Evolutionary conservation across 2,888 invertebrate genomes (phyloP), one percentile per base, ranked within the genome.

Genomic region (Tetragonula carbonaria): DNA sequence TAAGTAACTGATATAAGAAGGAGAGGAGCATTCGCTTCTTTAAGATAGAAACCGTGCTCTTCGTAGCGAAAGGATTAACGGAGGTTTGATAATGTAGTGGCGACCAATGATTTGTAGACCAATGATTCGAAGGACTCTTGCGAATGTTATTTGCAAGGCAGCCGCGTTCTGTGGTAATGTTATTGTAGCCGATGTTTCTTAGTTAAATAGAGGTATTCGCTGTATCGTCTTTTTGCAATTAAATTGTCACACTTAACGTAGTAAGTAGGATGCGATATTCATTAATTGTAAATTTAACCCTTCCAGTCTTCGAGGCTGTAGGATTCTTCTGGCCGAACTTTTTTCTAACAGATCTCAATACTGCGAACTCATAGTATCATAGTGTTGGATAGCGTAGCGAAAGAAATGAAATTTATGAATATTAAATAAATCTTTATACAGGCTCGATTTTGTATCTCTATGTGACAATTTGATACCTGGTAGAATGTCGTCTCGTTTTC

Each of bases 161-260:
- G 67, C 77, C 83, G 77, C 84, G 83, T 83, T 73, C 51, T 65
- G 72, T 51, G 82, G 71, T 51, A 75, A 83, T 72, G 76, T 83
- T 72, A 83, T 73, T 73, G 83, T 83, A 83, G 83, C 83, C 84
- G 67, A 83, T 83, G 83, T 83, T 83, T 83, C 83, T 83, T 83
- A 83, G 84, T 77, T 83, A 75, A 82, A 82, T 82, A 83, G 83
- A 83, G 67, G 77, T 83, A 73, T 83, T 83, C 76, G 84, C 83
- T 83, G 83, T 83, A 83, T 83, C 84, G 83, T 83, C 83, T 77
- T 83, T 83, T 83, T 83, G 83, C 83, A 83, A 83, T 83, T 83
- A 76, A 83, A 83, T 83, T 83, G 84, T 83, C 84, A 83, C 68
- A 73, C 72, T 83, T 77, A 83, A 83, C 83, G 84, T 83, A 83